A percentile compares a stretch with the other conserved stretches of the same genome.
Evolutionary conservation across 2,797 vertebrate species (phyloP).

Genomic region (Poeciliopsis paucimaculata): DNA sequence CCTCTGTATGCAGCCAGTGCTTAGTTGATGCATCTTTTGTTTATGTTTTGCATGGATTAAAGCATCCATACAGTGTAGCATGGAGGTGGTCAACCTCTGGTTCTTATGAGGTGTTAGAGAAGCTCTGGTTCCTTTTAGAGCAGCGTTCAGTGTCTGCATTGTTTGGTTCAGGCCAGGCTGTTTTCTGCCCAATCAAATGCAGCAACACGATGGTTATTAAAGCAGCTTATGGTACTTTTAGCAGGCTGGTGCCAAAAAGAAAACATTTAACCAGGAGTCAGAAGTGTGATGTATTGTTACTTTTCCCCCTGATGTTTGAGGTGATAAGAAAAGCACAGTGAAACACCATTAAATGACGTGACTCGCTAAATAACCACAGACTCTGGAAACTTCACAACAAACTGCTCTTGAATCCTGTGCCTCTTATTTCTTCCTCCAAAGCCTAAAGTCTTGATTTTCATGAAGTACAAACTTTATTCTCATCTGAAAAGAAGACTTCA

Average conservation of each 20-base stretch:
- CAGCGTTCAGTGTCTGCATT: neutral
- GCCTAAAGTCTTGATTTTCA: neutral
- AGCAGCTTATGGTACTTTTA: neutral
- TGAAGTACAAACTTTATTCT: neutral
- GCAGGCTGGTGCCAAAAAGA: neutral
- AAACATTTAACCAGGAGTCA: neutral
- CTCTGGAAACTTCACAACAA: neutral
- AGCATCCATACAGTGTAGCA: neutral
- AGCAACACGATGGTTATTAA: neutral
- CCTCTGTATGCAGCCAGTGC: neutral
- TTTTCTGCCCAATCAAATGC: neutral
- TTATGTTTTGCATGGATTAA: neutral
- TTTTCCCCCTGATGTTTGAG: neutral
- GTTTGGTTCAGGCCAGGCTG: neutral
- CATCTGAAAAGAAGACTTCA: neutral
- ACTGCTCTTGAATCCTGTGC: neutral
- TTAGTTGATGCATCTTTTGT: neutral
- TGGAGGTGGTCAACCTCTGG: neutral
- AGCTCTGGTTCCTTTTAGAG: neutral
- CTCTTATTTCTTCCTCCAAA: neutral
- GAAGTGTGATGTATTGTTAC: neutral
- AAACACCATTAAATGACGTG: neutral
- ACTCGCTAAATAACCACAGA: neutral
- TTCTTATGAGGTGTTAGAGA: neutral
- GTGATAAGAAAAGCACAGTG: neutral